phyloP scores from a whole-genome alignment of 2,888 invertebrate genomes.

The Caenorhabditis sp. region DNA sequence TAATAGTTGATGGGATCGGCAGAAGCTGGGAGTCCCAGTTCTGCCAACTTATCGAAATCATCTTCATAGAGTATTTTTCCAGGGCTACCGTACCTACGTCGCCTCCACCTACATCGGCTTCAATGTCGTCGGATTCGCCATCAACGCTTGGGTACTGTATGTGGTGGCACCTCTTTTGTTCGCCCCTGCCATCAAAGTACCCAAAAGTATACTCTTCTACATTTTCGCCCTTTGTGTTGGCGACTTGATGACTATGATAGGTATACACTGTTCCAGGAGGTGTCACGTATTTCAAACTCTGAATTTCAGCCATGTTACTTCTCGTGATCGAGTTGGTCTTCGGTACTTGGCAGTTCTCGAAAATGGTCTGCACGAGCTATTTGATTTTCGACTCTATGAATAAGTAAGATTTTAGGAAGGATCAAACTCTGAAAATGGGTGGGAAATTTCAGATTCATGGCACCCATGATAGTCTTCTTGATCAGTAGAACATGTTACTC shows the following conservation, averaged over 20 bases:
- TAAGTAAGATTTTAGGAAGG: slow-evolving; percentile 73
- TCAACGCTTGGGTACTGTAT: slow-evolving; percentile 80
- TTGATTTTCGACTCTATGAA: slow-evolving; percentile 82
- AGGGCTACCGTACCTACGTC: slow-evolving; percentile 81
- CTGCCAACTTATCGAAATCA: no score
- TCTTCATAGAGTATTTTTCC: slow-evolving; percentile 44
- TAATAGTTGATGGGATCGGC: no score
- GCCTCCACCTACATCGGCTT: slow-evolving; percentile 81
- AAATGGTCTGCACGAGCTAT: slow-evolving; percentile 79
- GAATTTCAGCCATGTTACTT: slow-evolving; percentile 81
- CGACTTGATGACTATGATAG: slow-evolving; percentile 82
- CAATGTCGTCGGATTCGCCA: slow-evolving; percentile 81
- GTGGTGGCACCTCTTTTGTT: slow-evolving; percentile 81
- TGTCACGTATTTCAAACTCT: background rate
- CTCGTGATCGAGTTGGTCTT: slow-evolving; percentile 80
- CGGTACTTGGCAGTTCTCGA: slow-evolving; percentile 81
- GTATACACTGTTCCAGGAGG: slow-evolving; percentile 56
- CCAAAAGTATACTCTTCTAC: slow-evolving; percentile 82
- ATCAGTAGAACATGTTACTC: slow-evolving; percentile 82
- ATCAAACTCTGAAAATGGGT: background rate
- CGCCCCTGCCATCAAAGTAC: slow-evolving; percentile 77
- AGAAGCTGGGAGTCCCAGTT: no score
- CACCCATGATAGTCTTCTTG: slow-evolving; percentile 81
- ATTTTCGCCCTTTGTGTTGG: slow-evolving; percentile 81
- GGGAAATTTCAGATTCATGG: slow-evolving; percentile 75